phyloP scores from a whole-genome alignment of 2,888 invertebrate genomes.

The Orthonevra nobilis region DNA sequence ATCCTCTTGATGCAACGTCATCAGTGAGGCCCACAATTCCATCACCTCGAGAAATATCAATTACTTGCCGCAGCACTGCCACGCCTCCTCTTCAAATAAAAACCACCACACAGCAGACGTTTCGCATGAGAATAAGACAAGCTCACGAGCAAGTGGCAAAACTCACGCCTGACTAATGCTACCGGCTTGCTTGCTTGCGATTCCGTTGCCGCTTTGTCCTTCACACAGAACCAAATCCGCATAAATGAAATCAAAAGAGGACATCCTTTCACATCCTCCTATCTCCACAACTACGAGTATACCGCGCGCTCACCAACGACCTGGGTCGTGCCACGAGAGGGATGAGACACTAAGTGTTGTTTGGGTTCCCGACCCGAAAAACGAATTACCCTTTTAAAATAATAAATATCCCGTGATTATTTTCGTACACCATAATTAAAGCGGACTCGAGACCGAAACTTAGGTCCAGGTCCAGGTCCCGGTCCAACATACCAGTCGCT shows the following conservation, averaged over 20 bases:
- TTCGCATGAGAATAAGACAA: slow-evolving; percentile 14
- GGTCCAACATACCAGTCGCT: no score
- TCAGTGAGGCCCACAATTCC: slow-evolving; percentile 50
- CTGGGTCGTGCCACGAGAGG: no score
- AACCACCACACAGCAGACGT: slow-evolving; percentile 14
- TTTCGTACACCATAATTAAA: slow-evolving; percentile 71
- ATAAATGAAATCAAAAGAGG: slow-evolving; percentile 42
- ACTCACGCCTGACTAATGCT: slow-evolving; percentile 70
- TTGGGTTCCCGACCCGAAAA: slow-evolving; percentile 70
- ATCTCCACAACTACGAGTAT: not conserved
- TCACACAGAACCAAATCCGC: slow-evolving; percentile 20
- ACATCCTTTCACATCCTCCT: slow-evolving; percentile 24
- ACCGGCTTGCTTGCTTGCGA: slow-evolving; percentile 55
- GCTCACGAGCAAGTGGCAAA: slow-evolving; percentile 63
- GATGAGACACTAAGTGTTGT: slow-evolving; percentile 67
- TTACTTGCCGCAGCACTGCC: slow-evolving; percentile 59
- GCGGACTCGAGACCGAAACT: slow-evolving; percentile 49
- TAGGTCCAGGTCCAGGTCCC: not conserved
- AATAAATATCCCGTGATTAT: slow-evolving; percentile 71
- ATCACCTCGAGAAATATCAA: slow-evolving; percentile 64
- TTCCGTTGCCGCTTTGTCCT: slow-evolving; percentile 12
- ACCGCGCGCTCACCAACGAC: not conserved
- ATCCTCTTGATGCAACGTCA: slow-evolving; percentile 23
- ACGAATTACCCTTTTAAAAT: slow-evolving; percentile 71
- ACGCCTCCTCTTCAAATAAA: slow-evolving; percentile 63